Evolutionary conservation across 2,797 vertebrate genomes (phyloP).

Genomic region (Rhincodon typus): DNA sequence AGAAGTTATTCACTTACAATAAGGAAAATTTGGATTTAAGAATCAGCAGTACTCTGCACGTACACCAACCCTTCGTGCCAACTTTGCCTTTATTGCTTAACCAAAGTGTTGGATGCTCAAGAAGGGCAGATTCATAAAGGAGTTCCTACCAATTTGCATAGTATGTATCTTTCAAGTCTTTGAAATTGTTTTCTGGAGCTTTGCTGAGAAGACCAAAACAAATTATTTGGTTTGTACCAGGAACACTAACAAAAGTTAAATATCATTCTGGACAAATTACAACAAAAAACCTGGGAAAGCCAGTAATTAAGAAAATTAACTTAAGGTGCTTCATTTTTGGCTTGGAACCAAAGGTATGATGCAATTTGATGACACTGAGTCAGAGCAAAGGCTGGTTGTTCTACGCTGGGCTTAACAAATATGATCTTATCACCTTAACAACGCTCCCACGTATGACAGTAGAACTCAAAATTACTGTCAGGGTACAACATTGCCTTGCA

Average conservation of each 20-base stretch:
- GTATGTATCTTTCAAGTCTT: not conserved
- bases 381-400: not conserved
- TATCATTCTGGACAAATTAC: not conserved
- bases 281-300: not conserved
- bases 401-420: not conserved
- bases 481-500: not conserved
- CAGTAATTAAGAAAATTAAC: not conserved
- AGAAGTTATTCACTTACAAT: not conserved
- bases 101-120: not conserved
- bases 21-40: not conserved
- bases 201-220: not conserved
- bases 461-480: not conserved
- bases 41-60: not conserved
- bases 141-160: not conserved
- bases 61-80: not conserved
- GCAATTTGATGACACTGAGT: conserved; percentile 11
- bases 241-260: not conserved
- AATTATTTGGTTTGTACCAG: not conserved
- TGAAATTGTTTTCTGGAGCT: not conserved
- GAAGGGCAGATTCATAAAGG: not conserved
- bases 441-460: not conserved
- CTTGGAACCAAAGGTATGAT: not conserved
- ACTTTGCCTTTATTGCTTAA: not conserved
- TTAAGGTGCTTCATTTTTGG: not conserved
- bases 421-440: not conserved